Base-by-base conservation (phyloP, 2,797 vertebrate genomes). In the Apogon talboti region DNA sequence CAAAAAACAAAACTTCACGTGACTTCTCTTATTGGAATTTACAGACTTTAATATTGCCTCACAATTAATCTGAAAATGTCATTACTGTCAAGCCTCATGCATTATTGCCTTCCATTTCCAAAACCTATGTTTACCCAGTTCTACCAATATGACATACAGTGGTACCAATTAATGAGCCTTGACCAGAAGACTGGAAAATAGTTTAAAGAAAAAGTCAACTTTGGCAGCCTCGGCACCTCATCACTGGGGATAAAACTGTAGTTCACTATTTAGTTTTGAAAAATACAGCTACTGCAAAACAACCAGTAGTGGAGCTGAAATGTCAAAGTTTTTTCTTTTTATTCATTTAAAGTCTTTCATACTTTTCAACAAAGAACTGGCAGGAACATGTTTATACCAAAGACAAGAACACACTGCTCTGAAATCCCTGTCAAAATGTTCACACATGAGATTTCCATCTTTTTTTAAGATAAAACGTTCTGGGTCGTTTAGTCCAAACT, bases 401-500 rank as follows among this genome's bases (percentile, higher is more conserved):
- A 38, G 19, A 43, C 6, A 24, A 55, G 64, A 55, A 66, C 58
- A 40, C 30, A 18, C 11, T 70, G 66, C 43, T 42, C 40, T 24
- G 30, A 71, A 50, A n/a, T 48, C 9, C 45, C 24, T 9, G 30
- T 61, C 50, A 45, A 55, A 65, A 49, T 46, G 15, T 28, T 4
- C 2, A 12, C 13, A 21, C 16, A 15, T 51, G 10, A 43, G 28
- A 16, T 72, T 79, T 73, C 68, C 41, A 52, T 62, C 12, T 45
- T 28, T 61, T 44, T 48, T 1, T 7, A n/a, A 42, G 19, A 54
- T 43, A 30, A 43, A 48, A 62, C 46, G n/a, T 75, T 79, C 48
- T 67, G 35, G 38, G 18, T 74, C 58, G 78, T 57, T 73, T 79
- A 66, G 72, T 66, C 62, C 30, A 6, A 11, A 45, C 15, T 19